Evolutionary conservation across 92 coral and sea anemone genomes (phyloP), one percentile per base, ranked within the genome.

Genomic region (Pocillopora meandrina): DNA sequence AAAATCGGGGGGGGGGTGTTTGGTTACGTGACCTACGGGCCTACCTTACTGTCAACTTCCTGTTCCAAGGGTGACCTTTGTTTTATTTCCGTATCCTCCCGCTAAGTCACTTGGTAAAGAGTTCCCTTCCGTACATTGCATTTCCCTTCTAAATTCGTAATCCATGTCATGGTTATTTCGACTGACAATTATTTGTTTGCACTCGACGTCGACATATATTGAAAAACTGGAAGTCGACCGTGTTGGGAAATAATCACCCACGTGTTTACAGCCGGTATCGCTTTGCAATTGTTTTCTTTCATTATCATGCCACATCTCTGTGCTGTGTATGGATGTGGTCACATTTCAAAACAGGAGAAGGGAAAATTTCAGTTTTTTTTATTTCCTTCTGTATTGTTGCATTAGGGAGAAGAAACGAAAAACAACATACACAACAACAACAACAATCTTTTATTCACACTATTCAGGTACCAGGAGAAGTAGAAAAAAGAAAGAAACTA

Each of bases 21-120:
- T 87, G 57, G 85, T 90, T 88, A 90, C 93, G 93, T 90, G 93
- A 90, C 81, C 31, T 9, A 4, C 10, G 71, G 56, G 77, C 69
- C 36, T 19, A 42, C 72, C 80, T 26, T 19, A 20, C 71, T 71
- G 26, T 82, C 71, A 15, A 36, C 56, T 77, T 63, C 81, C 68
- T 77, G 35, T 77, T 42, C 9, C 21, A n/a, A 70, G 33, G 20
- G 56, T 70, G 74, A 12, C 18, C 42, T 34, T 34, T 1, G 35
- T 14, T 70, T 4, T 36, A 33, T 23, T 15, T 70, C 74, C 74
- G 74, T 70, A 70, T 70, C 33, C 74, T 70, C 74, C 74, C 56
- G 33, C 56, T 35, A 34, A 35, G 42, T 70, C 21, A 16, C 74
- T 34, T 36, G 34, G 23, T 33, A 67, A 17, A 35, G 18, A 15